A percentile compares a stretch with the other conserved stretches of the same genome.
Conservation (phyloP, 2,797 vertebrate species). For the Pseudochromis fuscus region DNA sequence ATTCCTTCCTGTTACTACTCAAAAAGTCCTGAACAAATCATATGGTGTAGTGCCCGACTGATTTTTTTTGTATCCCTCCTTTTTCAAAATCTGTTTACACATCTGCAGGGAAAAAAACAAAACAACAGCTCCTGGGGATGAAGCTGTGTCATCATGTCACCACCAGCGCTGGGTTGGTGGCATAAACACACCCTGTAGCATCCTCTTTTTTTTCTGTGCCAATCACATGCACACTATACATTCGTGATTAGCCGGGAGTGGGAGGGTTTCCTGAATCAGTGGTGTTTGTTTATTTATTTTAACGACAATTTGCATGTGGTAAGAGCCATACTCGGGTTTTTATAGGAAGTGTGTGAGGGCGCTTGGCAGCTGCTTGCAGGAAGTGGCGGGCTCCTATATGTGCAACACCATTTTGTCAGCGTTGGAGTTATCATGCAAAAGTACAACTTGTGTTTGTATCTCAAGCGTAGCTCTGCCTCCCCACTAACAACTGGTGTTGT, state of each 20-base stretch:
- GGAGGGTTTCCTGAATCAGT: neutral
- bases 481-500: conserved; percentile 1
- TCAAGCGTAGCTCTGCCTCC: neutral
- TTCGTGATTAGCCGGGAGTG: neutral
- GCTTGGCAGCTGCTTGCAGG: conserved; percentile 27
- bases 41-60: neutral
- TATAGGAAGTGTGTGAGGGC: conserved; percentile 1
- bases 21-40: neutral
- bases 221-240: neutral
- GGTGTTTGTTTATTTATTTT: neutral
- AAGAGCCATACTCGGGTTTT: neutral
- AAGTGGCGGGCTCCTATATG: conserved; percentile 1
- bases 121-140: neutral
- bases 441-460: conserved; percentile 27
- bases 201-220: conserved; percentile 13
- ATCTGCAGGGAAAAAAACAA: neutral
- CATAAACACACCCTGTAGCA: neutral
- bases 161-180: conserved; percentile 3
- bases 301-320: neutral
- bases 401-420: conserved; percentile 25
- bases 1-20: neutral
- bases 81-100: neutral
- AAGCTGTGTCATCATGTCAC: conserved; percentile 28
- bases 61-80: neutral
- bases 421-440: conserved; percentile 1